phyloP scores from a whole-genome alignment of 1,140 invertebrate species.

The Acromyrmex echinatior region DNA sequence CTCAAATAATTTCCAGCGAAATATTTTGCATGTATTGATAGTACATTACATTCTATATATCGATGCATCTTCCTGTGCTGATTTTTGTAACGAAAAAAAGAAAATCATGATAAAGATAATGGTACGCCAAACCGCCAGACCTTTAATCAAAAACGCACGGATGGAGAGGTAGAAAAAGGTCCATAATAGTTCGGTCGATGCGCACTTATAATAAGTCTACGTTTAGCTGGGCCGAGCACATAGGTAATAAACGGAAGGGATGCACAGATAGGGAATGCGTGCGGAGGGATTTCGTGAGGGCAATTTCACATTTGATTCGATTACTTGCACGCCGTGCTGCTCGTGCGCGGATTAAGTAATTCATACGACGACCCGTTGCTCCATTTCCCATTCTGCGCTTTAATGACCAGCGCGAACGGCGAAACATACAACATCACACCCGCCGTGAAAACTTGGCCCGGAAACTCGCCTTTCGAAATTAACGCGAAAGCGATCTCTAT shows the following conservation, averaged over 20 bases:
- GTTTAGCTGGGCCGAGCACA: slow-evolving; percentile 37
- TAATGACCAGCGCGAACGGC: slow-evolving; percentile 14
- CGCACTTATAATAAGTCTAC: slow-evolving; percentile 61
- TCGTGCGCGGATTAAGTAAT: slow-evolving; percentile 73
- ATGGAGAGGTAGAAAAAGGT: background rate
- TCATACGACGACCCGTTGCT: slow-evolving; percentile 65
- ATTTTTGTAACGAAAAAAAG: slow-evolving; percentile 29
- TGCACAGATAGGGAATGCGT: slow-evolving; percentile 52
- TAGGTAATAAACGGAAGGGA: slow-evolving; percentile 44
- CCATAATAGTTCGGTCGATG: slow-evolving; percentile 44
- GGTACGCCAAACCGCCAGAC: background rate
- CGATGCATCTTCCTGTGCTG: background rate
- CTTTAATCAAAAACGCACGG: slow-evolving; percentile 27
- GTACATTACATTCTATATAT: background rate
- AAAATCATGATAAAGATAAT: slow-evolving; percentile 6
- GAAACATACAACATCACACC: slow-evolving; percentile 1
- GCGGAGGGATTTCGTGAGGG: slow-evolving; percentile 52
- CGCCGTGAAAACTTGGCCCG: slow-evolving; percentile 50
- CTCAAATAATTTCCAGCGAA: background rate
- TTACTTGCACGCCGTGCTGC: slow-evolving; percentile 57
- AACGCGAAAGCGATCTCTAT: slow-evolving; percentile 58
- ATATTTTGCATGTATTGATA: background rate
- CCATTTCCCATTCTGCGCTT: slow-evolving; percentile 28
- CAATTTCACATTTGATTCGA: slow-evolving; percentile 75
- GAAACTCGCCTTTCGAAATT: slow-evolving; percentile 41